These are phyloP conservation scores for Dryococelus australis DNA, from an alignment of 2,888 invertebrate species.

Conservation along the genomic window DNA sequence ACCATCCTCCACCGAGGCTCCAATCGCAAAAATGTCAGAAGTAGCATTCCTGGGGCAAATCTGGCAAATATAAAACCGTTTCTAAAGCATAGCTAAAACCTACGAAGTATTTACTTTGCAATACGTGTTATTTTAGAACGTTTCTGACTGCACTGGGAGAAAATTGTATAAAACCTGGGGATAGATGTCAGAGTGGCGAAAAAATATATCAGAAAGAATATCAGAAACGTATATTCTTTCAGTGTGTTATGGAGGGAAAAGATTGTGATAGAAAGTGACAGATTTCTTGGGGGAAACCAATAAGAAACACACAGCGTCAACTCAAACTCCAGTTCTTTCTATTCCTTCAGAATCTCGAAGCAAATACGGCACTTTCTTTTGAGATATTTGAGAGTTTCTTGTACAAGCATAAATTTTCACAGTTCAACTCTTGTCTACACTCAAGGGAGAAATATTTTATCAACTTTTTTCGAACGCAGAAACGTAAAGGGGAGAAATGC, in stretches of 20 bases:
- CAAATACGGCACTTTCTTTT: slow-evolving; percentile 1
- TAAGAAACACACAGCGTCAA: not conserved
- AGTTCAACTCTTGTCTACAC: not conserved
- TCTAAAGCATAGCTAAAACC: too few species aligned
- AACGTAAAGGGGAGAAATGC: not conserved
- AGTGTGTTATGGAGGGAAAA: not conserved
- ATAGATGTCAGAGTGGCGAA: too few species aligned
- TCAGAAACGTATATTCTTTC: not conserved
- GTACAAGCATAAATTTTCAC: not conserved
- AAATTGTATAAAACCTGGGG: too few species aligned
- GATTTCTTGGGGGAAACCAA: not conserved
- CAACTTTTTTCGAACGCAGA: not conserved
- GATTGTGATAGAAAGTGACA: not conserved
- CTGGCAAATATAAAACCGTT: too few species aligned
- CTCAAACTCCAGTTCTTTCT: not conserved
- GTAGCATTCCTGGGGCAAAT: too few species aligned
- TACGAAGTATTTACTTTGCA: too few species aligned
- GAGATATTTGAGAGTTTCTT: not conserved
- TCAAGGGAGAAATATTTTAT: not conserved
- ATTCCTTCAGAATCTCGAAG: not conserved
- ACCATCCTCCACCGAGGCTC: too few species aligned
- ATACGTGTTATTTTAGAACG: too few species aligned
- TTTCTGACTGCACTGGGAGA: too few species aligned
- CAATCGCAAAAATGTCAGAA: too few species aligned
- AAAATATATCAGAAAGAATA: too few species aligned